Percentiles rank a stretch among this genome's conserved stretches.
Evolutionary conservation across 2,797 vertebrate species (phyloP).

Genomic region (Takifugu rubripes): DNA sequence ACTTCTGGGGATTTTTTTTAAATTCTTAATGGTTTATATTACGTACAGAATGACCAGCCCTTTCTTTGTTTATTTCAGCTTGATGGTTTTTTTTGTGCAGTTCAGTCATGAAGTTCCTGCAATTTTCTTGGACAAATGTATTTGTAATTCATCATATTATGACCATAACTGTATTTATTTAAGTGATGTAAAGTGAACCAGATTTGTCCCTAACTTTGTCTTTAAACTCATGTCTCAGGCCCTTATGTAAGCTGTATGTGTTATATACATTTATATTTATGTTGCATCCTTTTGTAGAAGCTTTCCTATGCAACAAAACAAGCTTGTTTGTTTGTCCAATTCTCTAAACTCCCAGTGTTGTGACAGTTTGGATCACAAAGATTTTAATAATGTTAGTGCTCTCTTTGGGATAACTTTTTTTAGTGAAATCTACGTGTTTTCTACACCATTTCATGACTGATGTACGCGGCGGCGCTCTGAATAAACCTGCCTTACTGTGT

Average conservation of each 20-base stretch:
- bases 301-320: slow-evolving; percentile 79
- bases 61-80: slow-evolving; percentile 13
- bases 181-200: slow-evolving; percentile 27
- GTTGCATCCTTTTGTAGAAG: slow-evolving; percentile 66
- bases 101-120: slow-evolving; percentile 21
- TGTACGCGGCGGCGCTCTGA: slow-evolving; percentile 33
- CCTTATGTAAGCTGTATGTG: slow-evolving; percentile 54
- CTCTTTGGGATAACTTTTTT: slow-evolving; percentile 63
- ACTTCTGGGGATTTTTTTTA: slow-evolving; percentile 44
- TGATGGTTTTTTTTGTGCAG: slow-evolving; percentile 7
- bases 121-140: slow-evolving; percentile 45
- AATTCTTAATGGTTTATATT: slow-evolving; percentile 32
- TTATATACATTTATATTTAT: slow-evolving; percentile 57
- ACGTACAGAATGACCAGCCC: slow-evolving; percentile 1
- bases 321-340: slow-evolving; percentile 44
- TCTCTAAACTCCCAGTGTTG: slow-evolving; percentile 38
- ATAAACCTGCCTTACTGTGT: slow-evolving; percentile 35
- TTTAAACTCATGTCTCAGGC: slow-evolving; percentile 70
- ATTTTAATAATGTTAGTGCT: slow-evolving; percentile 49
- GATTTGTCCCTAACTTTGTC: slow-evolving; percentile 46
- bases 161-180: slow-evolving; percentile 51
- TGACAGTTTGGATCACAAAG: slow-evolving; percentile 36
- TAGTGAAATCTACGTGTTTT: slow-evolving; percentile 36
- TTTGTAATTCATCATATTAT: slow-evolving; percentile 35
- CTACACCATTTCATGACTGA: slow-evolving; percentile 27